Conservation (phyloP, 1,140 invertebrate genomes). For the Dinoponera quadriceps region DNA sequence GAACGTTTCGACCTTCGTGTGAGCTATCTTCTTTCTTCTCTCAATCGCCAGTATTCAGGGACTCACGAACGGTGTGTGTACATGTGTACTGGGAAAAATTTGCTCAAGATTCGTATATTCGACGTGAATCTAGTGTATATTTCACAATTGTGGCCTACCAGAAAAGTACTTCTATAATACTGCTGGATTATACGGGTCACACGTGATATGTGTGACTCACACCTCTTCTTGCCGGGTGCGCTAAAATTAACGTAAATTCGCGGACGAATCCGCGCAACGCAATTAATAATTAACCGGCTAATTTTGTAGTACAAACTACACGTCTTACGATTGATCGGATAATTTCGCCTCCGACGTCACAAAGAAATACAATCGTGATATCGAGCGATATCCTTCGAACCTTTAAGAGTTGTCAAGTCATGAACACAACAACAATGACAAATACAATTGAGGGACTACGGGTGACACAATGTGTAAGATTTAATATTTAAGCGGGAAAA, state of each 20-base stretch:
- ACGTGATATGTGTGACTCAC: no score
- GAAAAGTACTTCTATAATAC: conserved; percentile 54
- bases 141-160: conserved; percentile 27
- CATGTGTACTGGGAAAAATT: conserved; percentile 36
- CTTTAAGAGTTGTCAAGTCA: not conserved
- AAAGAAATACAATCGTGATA: not conserved
- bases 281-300: not conserved
- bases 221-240: not conserved
- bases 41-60: conserved; percentile 4
- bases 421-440: not conserved
- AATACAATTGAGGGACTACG: not conserved
- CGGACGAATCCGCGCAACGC: not conserved
- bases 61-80: not conserved
- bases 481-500: conserved; percentile 3
- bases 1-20: no score
- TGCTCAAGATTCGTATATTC: conserved; percentile 37
- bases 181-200: conserved; percentile 47
- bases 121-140: conserved; percentile 43
- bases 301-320: conserved; percentile 14
- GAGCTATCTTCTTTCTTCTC: not conserved
- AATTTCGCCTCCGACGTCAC: not conserved
- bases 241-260: conserved; percentile 1
- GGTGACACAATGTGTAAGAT: not conserved
- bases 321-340: not conserved
- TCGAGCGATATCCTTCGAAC: not conserved